Base-by-base conservation (phyloP, 2,113 vertebrate species). In the Chlorodrepanis virens region DNA sequence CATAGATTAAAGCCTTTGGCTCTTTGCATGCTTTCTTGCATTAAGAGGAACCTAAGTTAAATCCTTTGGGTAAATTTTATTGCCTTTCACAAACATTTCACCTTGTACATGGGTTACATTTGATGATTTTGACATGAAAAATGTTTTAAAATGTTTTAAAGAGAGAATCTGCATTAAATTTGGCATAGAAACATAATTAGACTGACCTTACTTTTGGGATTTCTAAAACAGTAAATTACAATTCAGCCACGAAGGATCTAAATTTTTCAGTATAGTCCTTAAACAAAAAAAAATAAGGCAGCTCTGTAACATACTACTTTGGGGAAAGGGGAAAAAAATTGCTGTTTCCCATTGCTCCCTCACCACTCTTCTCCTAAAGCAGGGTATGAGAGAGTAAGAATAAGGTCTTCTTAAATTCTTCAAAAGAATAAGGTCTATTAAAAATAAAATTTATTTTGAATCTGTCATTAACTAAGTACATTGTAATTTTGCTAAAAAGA, bases 71-170 rank as follows among this genome's bases (percentile, higher is more conserved):
- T 83, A 89, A 87, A 86, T 90, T 90, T 92, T 13, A 49, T 25
- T 71, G 83, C 72, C 64, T 68, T 93, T 87, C 52, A 86, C n/a
- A 59, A 88, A 71, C 39, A 53, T 89, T 95, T 88, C 75, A 93
- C 71, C 67, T 76, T 76, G 28, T 69, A 72, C 57, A 29, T 72
- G 49, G n/a, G 52, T 78, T 93, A 45, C 12, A 82, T 72, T 94
- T 89, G 76, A 94, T 13, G 24, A 84, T 68, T 94, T 84, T 81
- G 78, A 95, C 68, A 87, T 45, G 75, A 94, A 84, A 93, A 94
- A 37, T 10, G 4, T 72, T 92, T 91, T 72, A 0, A 65, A 92
- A 70, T 61, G 61, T 87, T 92, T 84, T 87, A 81, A 84, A 86
- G 20, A 78, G 23, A 80, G 5, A 14, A 77, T 57, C 22, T 54